Conservation (phyloP, 2,113 vertebrate genomes). For the Baryphthengus martii region DNA sequence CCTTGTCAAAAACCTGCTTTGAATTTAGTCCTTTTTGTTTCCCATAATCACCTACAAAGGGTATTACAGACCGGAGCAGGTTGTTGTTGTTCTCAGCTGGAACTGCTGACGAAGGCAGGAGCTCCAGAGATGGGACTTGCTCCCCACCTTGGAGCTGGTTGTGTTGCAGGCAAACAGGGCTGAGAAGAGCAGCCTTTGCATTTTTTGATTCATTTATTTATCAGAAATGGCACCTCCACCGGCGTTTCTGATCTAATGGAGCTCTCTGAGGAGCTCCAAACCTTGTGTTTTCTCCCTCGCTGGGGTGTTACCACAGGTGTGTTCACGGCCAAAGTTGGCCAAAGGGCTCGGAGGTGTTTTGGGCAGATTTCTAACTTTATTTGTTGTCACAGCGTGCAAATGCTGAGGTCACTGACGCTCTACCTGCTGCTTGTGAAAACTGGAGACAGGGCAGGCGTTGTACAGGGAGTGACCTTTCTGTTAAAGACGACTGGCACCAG, state of each 20-base stretch:
- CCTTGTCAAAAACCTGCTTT: conserved; percentile 64
- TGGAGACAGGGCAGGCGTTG: neutral
- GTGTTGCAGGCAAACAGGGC: neutral
- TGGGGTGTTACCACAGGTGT: neutral
- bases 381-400: neutral
- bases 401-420: neutral
- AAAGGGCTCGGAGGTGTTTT: neutral
- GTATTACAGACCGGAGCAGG: neutral
- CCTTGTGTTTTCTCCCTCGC: neutral
- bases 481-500: neutral
- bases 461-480: neutral
- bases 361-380: neutral
- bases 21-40: conserved; percentile 43
- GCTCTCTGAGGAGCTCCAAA: neutral
- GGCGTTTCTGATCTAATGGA: neutral
- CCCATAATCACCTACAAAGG: neutral
- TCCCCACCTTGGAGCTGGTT: neutral
- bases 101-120: neutral
- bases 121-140: neutral
- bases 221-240: neutral
- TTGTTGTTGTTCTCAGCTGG: conserved; percentile 7
- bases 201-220: neutral
- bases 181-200: neutral
- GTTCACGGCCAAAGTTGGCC: neutral
- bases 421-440: neutral